Conservation (phyloP, 2,888 invertebrate genomes). For the Caenorhabditis virilis region DNA sequence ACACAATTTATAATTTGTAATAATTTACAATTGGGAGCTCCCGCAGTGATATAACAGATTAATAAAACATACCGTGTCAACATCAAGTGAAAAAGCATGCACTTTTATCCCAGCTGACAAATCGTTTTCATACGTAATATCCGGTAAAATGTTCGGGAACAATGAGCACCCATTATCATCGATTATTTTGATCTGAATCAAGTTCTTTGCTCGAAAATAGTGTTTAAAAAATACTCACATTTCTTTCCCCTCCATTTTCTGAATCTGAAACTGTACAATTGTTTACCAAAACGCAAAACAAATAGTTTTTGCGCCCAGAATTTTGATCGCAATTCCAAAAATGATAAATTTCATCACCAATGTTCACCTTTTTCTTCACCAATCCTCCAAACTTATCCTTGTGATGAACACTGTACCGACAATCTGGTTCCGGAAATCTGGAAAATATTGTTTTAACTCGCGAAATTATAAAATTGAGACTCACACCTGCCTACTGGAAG, state of each 20-base stretch:
- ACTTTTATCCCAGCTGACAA: constrained; percentile 59
- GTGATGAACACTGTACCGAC: constrained; percentile 57
- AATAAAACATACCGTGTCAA: constrained; percentile 54
- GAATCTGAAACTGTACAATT: constrained; percentile 62
- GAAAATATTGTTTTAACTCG: background rate
- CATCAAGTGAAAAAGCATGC: constrained; percentile 64
- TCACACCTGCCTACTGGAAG: constrained; percentile 58
- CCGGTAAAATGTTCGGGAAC: constrained; percentile 62
- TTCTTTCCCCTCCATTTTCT: constrained; percentile 12
- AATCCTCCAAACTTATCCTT: constrained; percentile 19
- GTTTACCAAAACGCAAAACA: constrained; percentile 67
- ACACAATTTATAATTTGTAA: background rate
- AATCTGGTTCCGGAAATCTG: constrained; percentile 61
- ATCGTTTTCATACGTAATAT: constrained; percentile 60
- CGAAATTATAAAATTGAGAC: background rate
- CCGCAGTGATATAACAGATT: background rate
- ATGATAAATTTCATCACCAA: constrained; percentile 45
- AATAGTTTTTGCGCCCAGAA: constrained; percentile 28
- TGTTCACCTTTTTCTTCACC: constrained; percentile 35
- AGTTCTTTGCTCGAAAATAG: too few species aligned
- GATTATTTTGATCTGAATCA: constrained; percentile 58
- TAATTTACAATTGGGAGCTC: background rate
- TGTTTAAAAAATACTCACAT: background rate
- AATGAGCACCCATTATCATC: constrained; percentile 67
- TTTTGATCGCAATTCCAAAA: constrained; percentile 61